These are phyloP conservation scores for Centroberyx gerrardi DNA, from an alignment of 2,797 vertebrate genomes.

Conservation along the genomic window DNA sequence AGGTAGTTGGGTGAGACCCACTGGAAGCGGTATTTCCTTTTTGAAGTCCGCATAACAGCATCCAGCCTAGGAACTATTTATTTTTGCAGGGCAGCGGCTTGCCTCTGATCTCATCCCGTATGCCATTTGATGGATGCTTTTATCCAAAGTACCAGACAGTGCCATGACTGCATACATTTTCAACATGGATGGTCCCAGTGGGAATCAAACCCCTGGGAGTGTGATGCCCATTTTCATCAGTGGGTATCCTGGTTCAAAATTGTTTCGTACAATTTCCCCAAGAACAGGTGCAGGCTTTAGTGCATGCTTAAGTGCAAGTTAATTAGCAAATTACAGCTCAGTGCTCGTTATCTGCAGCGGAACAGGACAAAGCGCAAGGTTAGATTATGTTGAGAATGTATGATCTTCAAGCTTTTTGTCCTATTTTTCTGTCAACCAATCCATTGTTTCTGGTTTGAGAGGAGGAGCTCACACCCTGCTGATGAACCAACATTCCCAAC, in stretches of 20 bases:
- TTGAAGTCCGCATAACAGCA: not conserved
- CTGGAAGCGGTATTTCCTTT: not conserved
- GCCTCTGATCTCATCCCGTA: slow-evolving; percentile 3
- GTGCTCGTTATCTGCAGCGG: slow-evolving; percentile 4
- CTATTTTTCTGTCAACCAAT: not conserved
- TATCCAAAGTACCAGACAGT: slow-evolving; percentile 11
- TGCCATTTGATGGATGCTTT: slow-evolving; percentile 34
- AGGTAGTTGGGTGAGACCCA: not conserved
- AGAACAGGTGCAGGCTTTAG: not conserved
- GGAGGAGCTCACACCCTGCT: not conserved
- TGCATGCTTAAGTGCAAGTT: not conserved
- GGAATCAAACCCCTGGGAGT: not conserved
- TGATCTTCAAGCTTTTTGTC: not conserved
- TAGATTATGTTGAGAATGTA: not conserved
- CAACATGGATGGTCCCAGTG: slow-evolving; percentile 14
- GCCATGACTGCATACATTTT: not conserved
- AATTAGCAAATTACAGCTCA: slow-evolving; percentile 5
- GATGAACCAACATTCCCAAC: not conserved
- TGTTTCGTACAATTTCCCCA: not conserved
- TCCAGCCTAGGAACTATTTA: too few relatives aligned
- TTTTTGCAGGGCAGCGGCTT: not conserved
- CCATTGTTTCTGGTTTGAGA: not conserved
- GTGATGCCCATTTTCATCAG: not conserved
- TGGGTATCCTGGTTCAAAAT: not conserved
- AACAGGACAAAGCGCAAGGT: not conserved